A percentile compares a stretch with the other conserved stretches of the same genome.
phyloP scores from a whole-genome alignment of 2,888 invertebrate species.

The Drosophila affinis region DNA sequence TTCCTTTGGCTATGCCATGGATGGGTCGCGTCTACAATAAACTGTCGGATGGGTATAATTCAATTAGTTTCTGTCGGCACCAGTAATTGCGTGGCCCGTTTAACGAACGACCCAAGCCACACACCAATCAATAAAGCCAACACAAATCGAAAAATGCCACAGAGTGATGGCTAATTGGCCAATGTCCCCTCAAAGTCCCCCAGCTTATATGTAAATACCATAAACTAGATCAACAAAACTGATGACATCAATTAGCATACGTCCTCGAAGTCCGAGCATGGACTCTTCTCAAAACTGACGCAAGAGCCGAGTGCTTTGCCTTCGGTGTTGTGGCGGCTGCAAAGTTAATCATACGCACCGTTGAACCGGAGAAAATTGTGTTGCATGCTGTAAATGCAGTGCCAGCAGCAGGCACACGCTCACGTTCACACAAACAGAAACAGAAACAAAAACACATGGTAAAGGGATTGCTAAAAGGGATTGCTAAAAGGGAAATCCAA shows the following conservation, averaged over 20 bases:
- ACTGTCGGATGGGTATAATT: conserved; percentile 17
- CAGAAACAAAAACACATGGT: neutral
- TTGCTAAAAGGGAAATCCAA: neutral
- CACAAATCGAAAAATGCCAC: conserved; percentile 6
- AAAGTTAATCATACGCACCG: conserved; percentile 54
- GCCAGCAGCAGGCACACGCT: conserved; percentile 23
- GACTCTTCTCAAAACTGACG: neutral
- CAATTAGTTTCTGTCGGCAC: conserved; percentile 26
- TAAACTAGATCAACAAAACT: conserved; percentile 11
- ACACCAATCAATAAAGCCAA: conserved; percentile 38
- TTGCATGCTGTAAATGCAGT: conserved; percentile 32
- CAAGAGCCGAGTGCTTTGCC: conserved; percentile 9
- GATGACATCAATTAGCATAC: conserved; percentile 43
- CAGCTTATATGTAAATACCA: neutral
- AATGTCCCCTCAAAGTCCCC: conserved; percentile 7
- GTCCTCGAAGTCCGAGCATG: neutral
- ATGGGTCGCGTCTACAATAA: neutral
- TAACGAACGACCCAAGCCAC: conserved; percentile 11
- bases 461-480: neutral
- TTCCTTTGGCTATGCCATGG: neutral
- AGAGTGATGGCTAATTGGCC: conserved; percentile 35
- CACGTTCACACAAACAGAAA: neutral
- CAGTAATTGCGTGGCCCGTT: conserved; percentile 20
- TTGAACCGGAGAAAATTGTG: conserved; percentile 48
- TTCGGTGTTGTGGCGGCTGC: conserved; percentile 19